Conservation (phyloP, 2,797 vertebrate genomes). For the Chiroxiphia lanceolata region DNA sequence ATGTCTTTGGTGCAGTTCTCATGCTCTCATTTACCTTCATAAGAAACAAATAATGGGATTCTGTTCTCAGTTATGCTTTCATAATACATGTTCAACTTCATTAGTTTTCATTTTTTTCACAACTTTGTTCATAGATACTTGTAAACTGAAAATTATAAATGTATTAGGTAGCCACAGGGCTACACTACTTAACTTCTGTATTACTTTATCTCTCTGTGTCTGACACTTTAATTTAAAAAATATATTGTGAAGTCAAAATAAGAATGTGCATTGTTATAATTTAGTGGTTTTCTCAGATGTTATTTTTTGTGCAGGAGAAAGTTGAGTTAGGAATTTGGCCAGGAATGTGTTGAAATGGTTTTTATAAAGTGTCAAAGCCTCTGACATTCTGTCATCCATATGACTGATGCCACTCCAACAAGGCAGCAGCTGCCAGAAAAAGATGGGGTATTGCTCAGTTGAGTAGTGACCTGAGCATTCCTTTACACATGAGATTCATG, state of each 20-base stretch:
- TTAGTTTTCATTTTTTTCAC: neutral
- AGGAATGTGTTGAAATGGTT: neutral
- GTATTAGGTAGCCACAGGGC: neutral
- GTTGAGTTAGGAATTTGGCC: neutral
- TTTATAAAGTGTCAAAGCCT: neutral
- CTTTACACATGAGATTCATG: neutral
- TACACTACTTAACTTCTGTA: neutral
- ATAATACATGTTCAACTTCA: neutral
- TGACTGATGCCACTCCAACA: neutral
- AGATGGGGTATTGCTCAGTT: neutral
- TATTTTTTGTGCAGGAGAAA: neutral
- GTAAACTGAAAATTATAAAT: neutral
- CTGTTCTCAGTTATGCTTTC: neutral
- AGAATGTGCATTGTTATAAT: accelerated
- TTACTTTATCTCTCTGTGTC: neutral
- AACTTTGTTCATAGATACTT: neutral
- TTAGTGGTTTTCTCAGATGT: neutral
- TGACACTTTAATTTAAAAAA: neutral
- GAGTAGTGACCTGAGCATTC: neutral
- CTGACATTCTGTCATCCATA: neutral
- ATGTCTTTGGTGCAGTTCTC: neutral
- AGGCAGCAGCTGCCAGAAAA: neutral
- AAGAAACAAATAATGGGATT: neutral
- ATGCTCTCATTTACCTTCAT: neutral
- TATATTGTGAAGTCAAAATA: neutral